A percentile compares a stretch with the other conserved stretches of the same genome.
Conservation (phyloP, 2,113 vertebrate genomes). For the Phainopepla nitens region DNA sequence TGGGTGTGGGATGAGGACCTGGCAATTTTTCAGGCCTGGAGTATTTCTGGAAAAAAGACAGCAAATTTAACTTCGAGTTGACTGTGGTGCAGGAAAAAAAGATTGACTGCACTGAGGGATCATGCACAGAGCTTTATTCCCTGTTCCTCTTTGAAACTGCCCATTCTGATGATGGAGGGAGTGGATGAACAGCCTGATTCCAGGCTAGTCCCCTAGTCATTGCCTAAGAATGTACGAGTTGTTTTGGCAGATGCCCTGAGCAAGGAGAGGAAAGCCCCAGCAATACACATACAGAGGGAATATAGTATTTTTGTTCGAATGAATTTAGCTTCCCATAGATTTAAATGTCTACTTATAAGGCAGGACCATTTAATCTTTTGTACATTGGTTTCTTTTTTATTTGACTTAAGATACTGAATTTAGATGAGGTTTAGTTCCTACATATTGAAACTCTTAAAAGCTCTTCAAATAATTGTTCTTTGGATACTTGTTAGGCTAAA, state of each 20-base stretch:
- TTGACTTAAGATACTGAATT: slow-evolving; percentile 61
- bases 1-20: slow-evolving; percentile 60
- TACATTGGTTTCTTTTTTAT: slow-evolving; percentile 52
- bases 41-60: slow-evolving; percentile 54
- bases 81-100: background rate
- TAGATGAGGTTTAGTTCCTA: slow-evolving; percentile 56
- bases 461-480: slow-evolving; percentile 67
- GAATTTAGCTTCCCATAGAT: slow-evolving; percentile 61
- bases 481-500: slow-evolving; percentile 62
- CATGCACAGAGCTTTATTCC: background rate
- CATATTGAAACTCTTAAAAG: slow-evolving; percentile 67
- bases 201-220: slow-evolving; percentile 31
- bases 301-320: slow-evolving; percentile 38
- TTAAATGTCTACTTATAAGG: slow-evolving; percentile 54
- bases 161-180: slow-evolving; percentile 28
- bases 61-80: slow-evolving; percentile 7
- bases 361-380: slow-evolving; percentile 51
- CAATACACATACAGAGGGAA: slow-evolving; percentile 7
- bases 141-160: slow-evolving; percentile 18
- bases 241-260: slow-evolving; percentile 56
- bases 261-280: slow-evolving; percentile 53
- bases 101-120: slow-evolving; percentile 22
- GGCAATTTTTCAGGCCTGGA: slow-evolving; percentile 57
- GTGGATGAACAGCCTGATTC: slow-evolving; percentile 16
- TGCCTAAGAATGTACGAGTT: slow-evolving; percentile 44